Conservation (phyloP, 2,888 invertebrate genomes). For the Conops quadrifasciatus region DNA sequence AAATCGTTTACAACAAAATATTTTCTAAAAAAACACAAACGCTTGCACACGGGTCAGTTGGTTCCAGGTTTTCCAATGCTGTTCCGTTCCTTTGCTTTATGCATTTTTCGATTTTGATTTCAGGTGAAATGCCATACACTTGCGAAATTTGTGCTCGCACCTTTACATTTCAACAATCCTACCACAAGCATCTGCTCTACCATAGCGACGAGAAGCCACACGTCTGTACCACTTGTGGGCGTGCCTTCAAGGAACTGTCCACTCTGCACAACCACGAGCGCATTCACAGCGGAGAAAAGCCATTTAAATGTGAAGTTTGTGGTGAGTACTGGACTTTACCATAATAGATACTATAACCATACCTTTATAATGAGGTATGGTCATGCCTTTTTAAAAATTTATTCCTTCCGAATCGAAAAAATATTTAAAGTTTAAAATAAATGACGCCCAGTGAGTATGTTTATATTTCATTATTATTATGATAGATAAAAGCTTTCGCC, state of each 20-base stretch:
- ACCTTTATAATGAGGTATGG: too few relatives aligned
- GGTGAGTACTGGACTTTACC: conserved; percentile 67
- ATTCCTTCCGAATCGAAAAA: too few relatives aligned
- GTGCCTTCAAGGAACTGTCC: conserved; percentile 86
- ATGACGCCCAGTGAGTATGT: too few relatives aligned
- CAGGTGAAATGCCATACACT: conserved; percentile 88
- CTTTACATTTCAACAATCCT: conserved; percentile 90
- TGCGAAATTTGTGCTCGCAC: conserved; percentile 84
- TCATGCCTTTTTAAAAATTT: too few relatives aligned
- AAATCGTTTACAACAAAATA: conserved; percentile 90
- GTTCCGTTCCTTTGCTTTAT: too few relatives aligned
- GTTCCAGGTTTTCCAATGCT: too few relatives aligned
- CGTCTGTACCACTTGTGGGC: conserved; percentile 78
- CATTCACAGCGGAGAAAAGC: conserved; percentile 81
- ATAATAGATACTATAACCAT: too few relatives aligned
- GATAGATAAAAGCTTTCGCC: conserved; percentile 84
- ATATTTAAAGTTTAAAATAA: conserved; percentile 4
- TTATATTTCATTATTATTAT: too few relatives aligned
- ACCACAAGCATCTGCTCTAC: conserved; percentile 87
- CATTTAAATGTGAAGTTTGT: conserved; percentile 87
- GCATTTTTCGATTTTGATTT: conserved; percentile 51
- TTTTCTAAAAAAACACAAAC: conserved; percentile 87
- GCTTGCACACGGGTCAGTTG: conserved; percentile 79
- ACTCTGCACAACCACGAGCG: conserved; percentile 87
- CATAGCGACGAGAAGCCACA: conserved; percentile 87